A percentile compares a stretch with the other conserved stretches of the same genome.
Evolutionary conservation across 2,113 vertebrate species (phyloP).

Genomic region (Montifringilla adamsi): DNA sequence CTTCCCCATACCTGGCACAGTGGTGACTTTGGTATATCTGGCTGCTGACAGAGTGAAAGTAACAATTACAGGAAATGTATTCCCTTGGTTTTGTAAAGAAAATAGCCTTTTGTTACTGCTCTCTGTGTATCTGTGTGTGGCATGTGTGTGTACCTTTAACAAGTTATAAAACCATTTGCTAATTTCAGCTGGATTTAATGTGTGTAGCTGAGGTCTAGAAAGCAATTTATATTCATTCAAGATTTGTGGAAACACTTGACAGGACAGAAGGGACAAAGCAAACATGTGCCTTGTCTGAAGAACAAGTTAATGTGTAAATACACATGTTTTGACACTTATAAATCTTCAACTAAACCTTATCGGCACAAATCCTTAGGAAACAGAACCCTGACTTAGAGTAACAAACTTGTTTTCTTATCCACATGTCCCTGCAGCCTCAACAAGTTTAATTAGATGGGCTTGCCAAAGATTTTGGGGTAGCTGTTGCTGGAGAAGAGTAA

Average conservation of each 20-base stretch:
- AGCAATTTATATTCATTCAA: not conserved
- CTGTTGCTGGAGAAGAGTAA: not conserved
- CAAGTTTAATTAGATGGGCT: not conserved
- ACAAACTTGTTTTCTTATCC: not conserved
- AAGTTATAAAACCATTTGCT: not conserved
- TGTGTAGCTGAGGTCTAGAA: not conserved
- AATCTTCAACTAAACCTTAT: not conserved
- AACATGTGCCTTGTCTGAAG: not conserved
- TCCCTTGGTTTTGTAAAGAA: not conserved
- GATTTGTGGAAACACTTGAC: not conserved
- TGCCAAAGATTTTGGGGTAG: not conserved
- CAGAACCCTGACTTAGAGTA: not conserved
- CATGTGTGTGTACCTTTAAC: not conserved
- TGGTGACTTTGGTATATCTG: not conserved
- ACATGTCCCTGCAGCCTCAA: not conserved
- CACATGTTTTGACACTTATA: rapidly evolving
- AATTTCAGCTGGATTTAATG: not conserved
- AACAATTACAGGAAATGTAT: not conserved
- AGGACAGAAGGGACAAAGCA: not conserved
- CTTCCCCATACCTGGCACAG: not conserved
- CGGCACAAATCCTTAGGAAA: not conserved
- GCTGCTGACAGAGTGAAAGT: not conserved
- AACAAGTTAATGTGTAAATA: not conserved
- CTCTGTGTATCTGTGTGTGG: not conserved
- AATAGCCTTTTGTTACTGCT: not conserved